Base-by-base conservation (phyloP, 2,797 vertebrate genomes). In the Phaenicophaeus curvirostris region DNA sequence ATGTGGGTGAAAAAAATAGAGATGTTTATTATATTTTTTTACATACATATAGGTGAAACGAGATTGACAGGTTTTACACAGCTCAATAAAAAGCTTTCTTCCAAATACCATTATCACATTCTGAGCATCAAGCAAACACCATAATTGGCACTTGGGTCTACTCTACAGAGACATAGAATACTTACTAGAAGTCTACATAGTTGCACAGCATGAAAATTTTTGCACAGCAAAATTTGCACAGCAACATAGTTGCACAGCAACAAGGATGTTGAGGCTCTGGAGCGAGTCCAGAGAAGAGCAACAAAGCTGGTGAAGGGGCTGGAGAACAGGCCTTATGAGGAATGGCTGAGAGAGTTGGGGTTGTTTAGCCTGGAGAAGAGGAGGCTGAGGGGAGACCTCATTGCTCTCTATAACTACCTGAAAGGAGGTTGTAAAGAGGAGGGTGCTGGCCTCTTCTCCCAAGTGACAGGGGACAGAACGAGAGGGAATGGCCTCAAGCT, bases 61-160 rank as follows among this genome's bases (percentile, higher is more conserved):
- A 84, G 51, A 84, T 23, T 72, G 59, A 19, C 31, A 75, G 18
- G 58, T 96, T 95, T 95, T 85, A 65, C 58, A 59, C n/a, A 79
- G 44, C 33, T 72, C 42, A 68, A 41, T 86, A 62, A 80, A 93
- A 89, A 42, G 13, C 13, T 82, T 87, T 66, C 35, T 80, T 91
- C 44, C 51, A 94, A 87, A 85, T 42, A 51, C 48, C n/a, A 79
- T 75, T 76, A 82, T 42, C 58, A 67, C 61, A 71, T 79, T 94
- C 53, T 65, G 51, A 94, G 30, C 53, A 75, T 75, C 68, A 85
- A 87, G 67, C 30, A 87, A 86, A 66, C 74, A 84, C 48, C 78
- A 72, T 85, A 91, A 91, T 87, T 66, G 89, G 35, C 46, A 54
- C 61, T 71, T 92, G 27, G 42, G 39, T 78, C 24, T 81, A 57